Evolutionary conservation across 2,113 vertebrate species (phyloP).

Genomic region (Megaceryle maxima): DNA sequence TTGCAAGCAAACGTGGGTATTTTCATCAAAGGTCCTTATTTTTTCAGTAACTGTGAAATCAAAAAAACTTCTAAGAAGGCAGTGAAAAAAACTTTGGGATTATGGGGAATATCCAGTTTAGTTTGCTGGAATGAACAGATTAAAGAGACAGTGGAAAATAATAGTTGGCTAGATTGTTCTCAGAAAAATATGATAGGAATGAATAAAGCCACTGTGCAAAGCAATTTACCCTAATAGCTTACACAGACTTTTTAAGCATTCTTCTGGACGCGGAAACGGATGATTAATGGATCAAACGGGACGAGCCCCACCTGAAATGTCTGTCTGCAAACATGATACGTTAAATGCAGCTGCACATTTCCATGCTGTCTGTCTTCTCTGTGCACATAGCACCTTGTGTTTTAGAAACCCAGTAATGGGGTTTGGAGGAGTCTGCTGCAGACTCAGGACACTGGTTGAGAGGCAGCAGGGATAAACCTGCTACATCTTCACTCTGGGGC

Average conservation of each 20-base stretch:
- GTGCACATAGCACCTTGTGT: not conserved
- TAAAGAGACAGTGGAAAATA: not conserved
- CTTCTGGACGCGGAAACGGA: not conserved
- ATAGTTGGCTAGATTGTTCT: not conserved
- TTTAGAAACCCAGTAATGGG: not conserved
- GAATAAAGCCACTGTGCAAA: not conserved
- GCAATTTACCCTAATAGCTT: not conserved
- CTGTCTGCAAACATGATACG: fast-evolving
- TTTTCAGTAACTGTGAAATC: not conserved
- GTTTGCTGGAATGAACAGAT: not conserved
- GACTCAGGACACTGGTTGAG: not conserved
- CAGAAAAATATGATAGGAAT: not conserved
- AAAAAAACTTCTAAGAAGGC: not conserved
- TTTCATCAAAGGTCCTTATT: not conserved
- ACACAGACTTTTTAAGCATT: not conserved
- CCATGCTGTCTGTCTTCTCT: not conserved
- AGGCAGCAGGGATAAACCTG: not conserved
- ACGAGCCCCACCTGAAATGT: not conserved
- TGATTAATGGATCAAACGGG: not conserved
- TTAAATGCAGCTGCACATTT: not conserved
- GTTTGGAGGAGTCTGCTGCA: not conserved
- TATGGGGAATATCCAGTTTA: not conserved
- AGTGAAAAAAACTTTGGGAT: not conserved
- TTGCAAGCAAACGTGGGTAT: not conserved
- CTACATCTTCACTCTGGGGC: too few relatives aligned